Evolutionary conservation across 2,113 vertebrate species (phyloP).

Genomic region (Mesocricetus auratus): DNA sequence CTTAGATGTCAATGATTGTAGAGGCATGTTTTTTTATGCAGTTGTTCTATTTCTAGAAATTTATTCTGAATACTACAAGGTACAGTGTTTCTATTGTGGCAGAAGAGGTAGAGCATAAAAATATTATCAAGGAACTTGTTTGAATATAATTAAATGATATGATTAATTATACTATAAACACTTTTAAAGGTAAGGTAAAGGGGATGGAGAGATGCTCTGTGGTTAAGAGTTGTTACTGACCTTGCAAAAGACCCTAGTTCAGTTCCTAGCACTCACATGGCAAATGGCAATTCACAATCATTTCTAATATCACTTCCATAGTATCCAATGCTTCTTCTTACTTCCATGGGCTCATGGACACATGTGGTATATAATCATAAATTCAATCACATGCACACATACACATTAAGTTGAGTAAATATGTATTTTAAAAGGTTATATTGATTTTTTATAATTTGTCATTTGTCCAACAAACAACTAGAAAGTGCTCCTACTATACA

Average conservation of each 20-base stretch:
- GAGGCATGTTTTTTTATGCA: background rate
- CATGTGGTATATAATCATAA: background rate
- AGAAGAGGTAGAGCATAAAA: background rate
- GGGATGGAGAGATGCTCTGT: background rate
- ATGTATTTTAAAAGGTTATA: background rate
- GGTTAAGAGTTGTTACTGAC: background rate
- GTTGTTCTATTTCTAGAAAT: background rate
- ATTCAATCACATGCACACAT: background rate
- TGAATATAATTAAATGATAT: background rate
- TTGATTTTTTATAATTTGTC: background rate
- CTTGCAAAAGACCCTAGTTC: background rate
- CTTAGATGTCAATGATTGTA: conserved; percentile 13
- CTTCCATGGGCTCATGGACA: background rate
- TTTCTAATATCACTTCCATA: background rate
- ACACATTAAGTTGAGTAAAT: background rate
- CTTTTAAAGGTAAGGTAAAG: background rate
- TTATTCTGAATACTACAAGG: background rate
- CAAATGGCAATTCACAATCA: too few relatives aligned
- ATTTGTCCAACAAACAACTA: background rate
- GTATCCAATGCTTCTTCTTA: background rate
- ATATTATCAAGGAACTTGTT: background rate
- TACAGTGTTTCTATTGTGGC: background rate
- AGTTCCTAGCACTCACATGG: background rate
- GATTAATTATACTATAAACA: background rate
- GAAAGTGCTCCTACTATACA: background rate